Base-by-base conservation (phyloP, 2,113 vertebrate species). In the Leucosticte australis region DNA sequence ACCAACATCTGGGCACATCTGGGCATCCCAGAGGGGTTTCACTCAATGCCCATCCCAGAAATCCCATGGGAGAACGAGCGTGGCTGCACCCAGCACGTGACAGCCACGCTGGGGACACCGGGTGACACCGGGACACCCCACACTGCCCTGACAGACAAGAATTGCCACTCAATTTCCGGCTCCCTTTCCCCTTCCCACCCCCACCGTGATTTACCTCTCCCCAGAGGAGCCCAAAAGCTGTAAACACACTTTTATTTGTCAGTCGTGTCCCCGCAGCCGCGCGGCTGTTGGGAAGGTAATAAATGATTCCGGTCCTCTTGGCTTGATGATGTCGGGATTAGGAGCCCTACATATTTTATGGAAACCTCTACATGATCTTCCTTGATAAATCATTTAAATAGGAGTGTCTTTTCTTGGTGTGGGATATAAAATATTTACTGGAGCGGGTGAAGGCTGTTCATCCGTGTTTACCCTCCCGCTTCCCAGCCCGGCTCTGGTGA, bases 281-380 rank as follows among this genome's bases (percentile, higher is more conserved):
- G 44, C 63, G 78, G 83, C 94, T 94, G 94, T 87, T 83, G 50
- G 65, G 64, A 81, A 87, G 89, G 96, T 97, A 96, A 97, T 97
- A 93, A 92, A 97, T 89, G 92, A 90, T 95, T 87, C 57, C 71
- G 59, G 94, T 90, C 95, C 95, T 94, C 92, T 90, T 93, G 77
- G 93, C 96, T 85, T 94, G 92, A 94, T 91, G 95, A 96, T 96
- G 94, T 96, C 94, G 93, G 96, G 93, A 96, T 97, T 97, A 97
- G 95, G 92, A 95, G 91, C 95, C 97, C 93, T 97, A 96, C 96
- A 96, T 97, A 97, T 97, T 97, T 97, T 95, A 97, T 97, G 77
- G 93, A 74, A 96, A 91, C 94, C 94, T 95, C 97, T 91, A 81
- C 94, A 94, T 90, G 96, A 95, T 95, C 95, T 90, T 95, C 89